Base-by-base conservation (phyloP, 1,140 invertebrate species). In the Diabrotica virgifera region DNA sequence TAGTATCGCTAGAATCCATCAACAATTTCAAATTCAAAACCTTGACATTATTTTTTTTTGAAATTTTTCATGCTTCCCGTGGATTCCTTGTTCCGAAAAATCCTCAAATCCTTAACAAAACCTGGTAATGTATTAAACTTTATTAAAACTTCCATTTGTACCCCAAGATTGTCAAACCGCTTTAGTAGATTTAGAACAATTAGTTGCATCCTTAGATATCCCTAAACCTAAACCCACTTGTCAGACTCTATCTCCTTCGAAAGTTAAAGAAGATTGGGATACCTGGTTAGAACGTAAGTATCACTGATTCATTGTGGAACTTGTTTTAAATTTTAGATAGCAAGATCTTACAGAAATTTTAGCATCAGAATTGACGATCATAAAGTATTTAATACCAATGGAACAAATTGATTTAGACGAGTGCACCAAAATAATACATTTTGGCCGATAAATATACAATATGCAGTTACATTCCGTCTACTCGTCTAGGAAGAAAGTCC, bases 271-370 rank as follows among this genome's bases (percentile, higher is more conserved):
- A 40, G 73, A 72, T 62, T 77, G 75, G 76, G 74, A 77, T 61
- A 63, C 72, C 52, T 77, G 76, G 76, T 69, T 77, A 65, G 66
- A 72, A 63, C 70, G 76, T 77, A 75, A 77, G 76, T 77, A 76
- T 51, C 24, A 24, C 24, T 24, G 24, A 24, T 24, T 24, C 24
- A 4, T 24, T 24, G 24, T 24, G 24, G 24, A 24, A 24, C 24
- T 24, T 24, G 24, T 24, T 24, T 24, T 24, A 24, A 24, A 24
- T 24, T 24, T 24, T 24, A 24, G 24, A 24, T 24, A 24, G 24
- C 1, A 24, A 4, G 24, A 4, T 2, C 24, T 24, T 24, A 24
- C 24, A 24, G 24, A 24, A 24, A 24, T 24, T 24, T 24, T 24
- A 24, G 4, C 24, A 24, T 24, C 24, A 24, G 24, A 24, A 24